Base-by-base conservation (phyloP, 92 coral and sea anemone genomes). In the Epizoanthus fatuus region DNA sequence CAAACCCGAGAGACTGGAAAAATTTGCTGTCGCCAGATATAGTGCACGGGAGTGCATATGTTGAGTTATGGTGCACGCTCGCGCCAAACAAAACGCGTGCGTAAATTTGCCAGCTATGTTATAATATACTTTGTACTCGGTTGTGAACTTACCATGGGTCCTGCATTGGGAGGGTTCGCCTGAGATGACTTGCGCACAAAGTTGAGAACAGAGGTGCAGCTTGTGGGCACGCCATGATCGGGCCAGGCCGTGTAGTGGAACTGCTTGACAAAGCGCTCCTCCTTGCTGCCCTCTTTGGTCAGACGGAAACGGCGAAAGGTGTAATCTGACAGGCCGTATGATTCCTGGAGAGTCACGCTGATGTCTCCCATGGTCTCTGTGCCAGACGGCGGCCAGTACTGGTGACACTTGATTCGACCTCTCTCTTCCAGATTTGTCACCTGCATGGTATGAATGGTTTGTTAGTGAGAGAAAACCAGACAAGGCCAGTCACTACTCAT, bases 211-310 rank as follows among this genome's bases (percentile, higher is more conserved):
- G 99, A 96, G 3, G 96, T 94, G 15, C 92, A 86, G 72, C 99
- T 92, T 0, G 92, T 60, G 0, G 99, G 99, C 4, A 96, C 99
- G 16, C 99, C 99, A 66, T 96, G 99, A 69, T 96, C 99, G 2
- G 99, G 99, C 99, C 99, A 96, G 49, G 94, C 91, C 10, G 99
- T 96, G 90, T 96, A 96, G 85, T 96, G 99, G 74, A 90, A 96
- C 86, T 96, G 99, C 29, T 84, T 91, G 4, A 96, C 57, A 10
- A 84, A 72, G 4, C 99, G 89, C 70, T 92, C 95, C 57, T 86
- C 86, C 49, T 84, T 80, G 59, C 87, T 84, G 17, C 93, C 93
- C 77, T 81, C 73, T 73, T 80, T 87, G 80, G 88, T 88, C 66
- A 96, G 11, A 29, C 78, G 63, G 72, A 96, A 92, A 38, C 93